Evolutionary conservation across 1,140 invertebrate genomes (phyloP).

Genomic region (Rhopalosiphum maidis): DNA sequence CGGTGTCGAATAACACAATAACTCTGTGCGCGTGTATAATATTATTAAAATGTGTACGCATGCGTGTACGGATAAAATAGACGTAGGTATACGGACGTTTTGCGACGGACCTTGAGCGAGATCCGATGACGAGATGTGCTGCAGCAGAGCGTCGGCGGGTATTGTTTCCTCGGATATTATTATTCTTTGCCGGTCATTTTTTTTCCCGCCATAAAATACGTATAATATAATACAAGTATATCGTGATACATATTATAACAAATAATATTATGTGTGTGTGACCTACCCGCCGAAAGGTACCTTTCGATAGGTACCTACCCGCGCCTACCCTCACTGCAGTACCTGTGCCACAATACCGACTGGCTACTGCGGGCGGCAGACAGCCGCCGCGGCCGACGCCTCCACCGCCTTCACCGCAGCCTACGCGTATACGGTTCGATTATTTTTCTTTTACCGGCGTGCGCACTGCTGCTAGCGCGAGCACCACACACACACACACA

Average conservation of each 20-base stretch:
- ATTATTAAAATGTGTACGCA: neutral
- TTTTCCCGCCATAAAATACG: neutral
- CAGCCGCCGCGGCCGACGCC: too few species aligned
- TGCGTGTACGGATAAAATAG: neutral
- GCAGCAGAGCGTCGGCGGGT: neutral
- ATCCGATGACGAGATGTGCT: neutral
- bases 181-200: neutral
- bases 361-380: neutral
- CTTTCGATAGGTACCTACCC: too few species aligned
- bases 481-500: neutral
- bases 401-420: neutral
- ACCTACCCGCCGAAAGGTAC: neutral
- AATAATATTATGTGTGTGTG: neutral
- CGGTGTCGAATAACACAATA: constrained; percentile 1
- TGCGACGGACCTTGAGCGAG: neutral
- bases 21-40: neutral
- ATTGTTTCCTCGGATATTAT: neutral
- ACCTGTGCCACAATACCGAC: neutral
- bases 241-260: too few species aligned
- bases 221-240: too few species aligned
- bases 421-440: neutral
- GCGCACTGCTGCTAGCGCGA: neutral
- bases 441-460: neutral
- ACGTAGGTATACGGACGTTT: neutral
- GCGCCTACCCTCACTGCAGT: too few species aligned